These are phyloP conservation scores for Brachirus orientalis DNA, from an alignment of 2,113 vertebrate species.

Conservation along the genomic window DNA sequence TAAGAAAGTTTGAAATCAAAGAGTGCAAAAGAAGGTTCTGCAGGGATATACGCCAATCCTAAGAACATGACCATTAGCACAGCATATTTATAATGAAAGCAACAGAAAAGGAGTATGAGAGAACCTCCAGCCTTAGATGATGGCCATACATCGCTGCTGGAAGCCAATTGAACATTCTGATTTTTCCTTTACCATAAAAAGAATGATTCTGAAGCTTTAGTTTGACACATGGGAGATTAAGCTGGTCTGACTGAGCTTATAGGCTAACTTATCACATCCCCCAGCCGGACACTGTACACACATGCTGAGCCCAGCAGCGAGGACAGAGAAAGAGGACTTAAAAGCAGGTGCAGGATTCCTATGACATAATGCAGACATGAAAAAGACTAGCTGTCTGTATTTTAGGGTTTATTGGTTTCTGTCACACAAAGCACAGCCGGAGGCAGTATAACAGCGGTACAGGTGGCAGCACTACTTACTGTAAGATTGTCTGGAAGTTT, in stretches of 20 bases:
- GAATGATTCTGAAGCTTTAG: slow-evolving; percentile 64
- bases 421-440: slow-evolving; percentile 73
- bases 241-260: slow-evolving; percentile 72
- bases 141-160: slow-evolving; percentile 57
- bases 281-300: slow-evolving; percentile 72
- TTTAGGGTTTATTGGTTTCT: slow-evolving; percentile 70
- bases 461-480: slow-evolving; percentile 36
- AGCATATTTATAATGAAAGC: slow-evolving; percentile 59
- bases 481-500: slow-evolving; percentile 47
- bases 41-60: slow-evolving; percentile 48
- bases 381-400: slow-evolving; percentile 68
- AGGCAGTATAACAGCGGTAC: slow-evolving; percentile 58
- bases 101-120: slow-evolving; percentile 33
- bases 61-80: slow-evolving; percentile 54
- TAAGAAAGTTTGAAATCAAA: slow-evolving; percentile 50
- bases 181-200: slow-evolving; percentile 66
- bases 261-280: slow-evolving; percentile 74
- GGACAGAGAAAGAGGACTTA: slow-evolving; percentile 63
- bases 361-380: slow-evolving; percentile 71
- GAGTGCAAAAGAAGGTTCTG: slow-evolving; percentile 45
- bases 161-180: slow-evolving; percentile 68
- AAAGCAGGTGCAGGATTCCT: slow-evolving; percentile 73
- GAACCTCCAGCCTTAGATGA: slow-evolving; percentile 56
- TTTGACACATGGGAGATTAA: slow-evolving; percentile 74
- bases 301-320: slow-evolving; percentile 59